Base-by-base conservation (phyloP, 2,888 invertebrate species). In the Margaritifera margaritifera region DNA sequence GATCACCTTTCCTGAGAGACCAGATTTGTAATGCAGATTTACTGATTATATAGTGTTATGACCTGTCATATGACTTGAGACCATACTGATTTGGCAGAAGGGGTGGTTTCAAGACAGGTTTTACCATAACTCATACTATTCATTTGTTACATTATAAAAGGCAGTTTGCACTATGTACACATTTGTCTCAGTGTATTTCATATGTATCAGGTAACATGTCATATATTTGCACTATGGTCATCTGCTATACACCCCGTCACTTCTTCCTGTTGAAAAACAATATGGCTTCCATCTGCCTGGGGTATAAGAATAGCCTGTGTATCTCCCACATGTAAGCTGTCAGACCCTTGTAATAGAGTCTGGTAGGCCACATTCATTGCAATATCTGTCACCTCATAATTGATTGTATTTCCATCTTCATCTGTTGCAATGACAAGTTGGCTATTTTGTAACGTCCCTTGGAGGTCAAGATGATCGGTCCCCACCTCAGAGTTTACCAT, bases 311-410 rank as follows among this genome's bases (percentile, higher is more conserved):
- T 68, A 11, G 77, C 72, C 24, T 77, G 76, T 42, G 74, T 31
- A 22, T 74, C 77, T 24, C 64, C 50, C 25, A 68, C 67, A 42
- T 69, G 65, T 42, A 25, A n/a, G 62, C 59, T 71, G 22, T 68
- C 75, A 31, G 64, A 63, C 8, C 71, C 80, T 20, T 71, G 75
- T 31, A 81, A 60, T 54, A 84, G 52, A 8, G 81, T 77, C 62
- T 83, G 80, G 52, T 80, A 82, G 5, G 77, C 72, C 6, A 78
- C 76, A 66, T 80, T 83, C 66, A 82, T 79, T 2, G 80, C 74
- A 8, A 85, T 77, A 56, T 85, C 84, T 1, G 84, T 71, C 60
- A 83, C 81, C 64, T 85, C 82, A 50, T 84, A 86, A 58, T 82
- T 82, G 31, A 83, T 75, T 19, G 81, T 64, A 64, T 75, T 80